These are phyloP conservation scores for Apteryx owenii DNA, from an alignment of 2,113 vertebrate genomes.

Conservation along the genomic window DNA sequence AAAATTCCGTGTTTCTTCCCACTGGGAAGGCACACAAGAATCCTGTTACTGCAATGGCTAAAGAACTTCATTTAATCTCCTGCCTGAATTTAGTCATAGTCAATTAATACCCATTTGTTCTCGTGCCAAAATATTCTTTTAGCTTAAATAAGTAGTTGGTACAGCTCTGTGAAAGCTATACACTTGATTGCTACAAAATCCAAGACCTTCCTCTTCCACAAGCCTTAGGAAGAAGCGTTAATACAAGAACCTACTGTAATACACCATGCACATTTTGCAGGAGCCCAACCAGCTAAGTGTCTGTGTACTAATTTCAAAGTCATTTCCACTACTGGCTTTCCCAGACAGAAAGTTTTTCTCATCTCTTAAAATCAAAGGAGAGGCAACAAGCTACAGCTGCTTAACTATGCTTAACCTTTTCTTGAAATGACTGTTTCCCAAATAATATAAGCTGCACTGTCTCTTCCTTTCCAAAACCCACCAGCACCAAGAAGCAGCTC, in stretches of 20 bases:
- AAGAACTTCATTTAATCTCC: neutral
- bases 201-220: neutral
- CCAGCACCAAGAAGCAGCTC: neutral
- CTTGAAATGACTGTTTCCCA: neutral
- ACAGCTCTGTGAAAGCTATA: neutral
- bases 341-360: neutral
- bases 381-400: neutral
- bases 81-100: neutral
- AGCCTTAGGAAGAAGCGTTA: neutral
- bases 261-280: neutral
- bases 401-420: neutral
- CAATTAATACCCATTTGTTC: constrained; percentile 5
- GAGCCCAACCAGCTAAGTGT: neutral
- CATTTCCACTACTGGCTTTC: neutral
- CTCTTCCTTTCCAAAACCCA: neutral
- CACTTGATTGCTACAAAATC: neutral
- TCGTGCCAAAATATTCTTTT: constrained; percentile 3
- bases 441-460: neutral
- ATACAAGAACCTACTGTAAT: neutral
- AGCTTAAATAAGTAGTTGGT: neutral
- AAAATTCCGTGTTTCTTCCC: neutral
- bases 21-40: neutral
- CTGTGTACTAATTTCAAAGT: neutral
- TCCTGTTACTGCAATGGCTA: neutral
- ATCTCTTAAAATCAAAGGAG: neutral